These are phyloP conservation scores for Callipepla californica DNA, from an alignment of 2,113 vertebrate genomes.

Conservation along the genomic window DNA sequence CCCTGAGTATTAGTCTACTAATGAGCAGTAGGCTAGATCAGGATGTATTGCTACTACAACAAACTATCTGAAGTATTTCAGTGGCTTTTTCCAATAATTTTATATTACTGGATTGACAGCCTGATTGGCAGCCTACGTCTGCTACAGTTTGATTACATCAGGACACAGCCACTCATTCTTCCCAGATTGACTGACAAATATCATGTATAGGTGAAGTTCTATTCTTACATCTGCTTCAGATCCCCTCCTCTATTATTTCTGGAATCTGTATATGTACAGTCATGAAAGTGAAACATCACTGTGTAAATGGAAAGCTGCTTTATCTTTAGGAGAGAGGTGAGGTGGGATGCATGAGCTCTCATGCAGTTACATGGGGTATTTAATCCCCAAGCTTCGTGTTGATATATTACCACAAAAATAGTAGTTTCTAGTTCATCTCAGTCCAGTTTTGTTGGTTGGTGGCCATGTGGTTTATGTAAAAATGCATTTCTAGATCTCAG, in stretches of 20 bases:
- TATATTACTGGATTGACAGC: neutral
- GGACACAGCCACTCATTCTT: neutral
- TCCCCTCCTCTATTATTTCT: neutral
- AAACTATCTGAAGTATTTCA: neutral
- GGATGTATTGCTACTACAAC: neutral
- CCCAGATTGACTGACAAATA: neutral
- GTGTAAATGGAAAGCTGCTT: neutral
- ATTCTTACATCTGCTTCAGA: neutral
- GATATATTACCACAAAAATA: neutral
- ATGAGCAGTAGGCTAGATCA: neutral
- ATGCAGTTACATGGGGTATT: neutral
- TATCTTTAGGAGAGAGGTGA: neutral
- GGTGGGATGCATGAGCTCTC: neutral
- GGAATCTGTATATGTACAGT: neutral
- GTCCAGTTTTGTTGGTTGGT: neutral
- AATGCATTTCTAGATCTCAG: neutral
- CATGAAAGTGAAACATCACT: conserved; percentile 1
- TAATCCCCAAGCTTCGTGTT: neutral
- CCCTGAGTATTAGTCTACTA: neutral
- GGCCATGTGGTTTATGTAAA: neutral
- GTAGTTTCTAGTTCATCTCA: neutral
- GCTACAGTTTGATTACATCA: neutral
- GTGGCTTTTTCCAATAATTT: neutral
- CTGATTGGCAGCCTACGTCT: neutral
- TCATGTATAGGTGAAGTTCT: neutral